Evolutionary conservation across 1,140 invertebrate genomes (phyloP).

Genomic region (Anoplophora glabripennis): DNA sequence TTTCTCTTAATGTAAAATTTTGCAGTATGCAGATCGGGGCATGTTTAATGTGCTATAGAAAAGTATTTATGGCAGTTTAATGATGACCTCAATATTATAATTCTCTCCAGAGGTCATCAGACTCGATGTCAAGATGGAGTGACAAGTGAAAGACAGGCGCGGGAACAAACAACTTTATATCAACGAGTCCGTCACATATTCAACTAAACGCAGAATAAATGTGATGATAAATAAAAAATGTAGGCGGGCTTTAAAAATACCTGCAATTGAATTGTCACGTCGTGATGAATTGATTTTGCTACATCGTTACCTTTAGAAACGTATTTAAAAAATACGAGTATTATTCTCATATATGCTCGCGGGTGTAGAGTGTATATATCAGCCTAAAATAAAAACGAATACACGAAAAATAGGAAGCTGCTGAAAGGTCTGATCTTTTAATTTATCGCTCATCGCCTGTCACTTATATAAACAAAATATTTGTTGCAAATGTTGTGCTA

Average conservation of each 20-base stretch:
- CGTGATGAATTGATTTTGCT: slow-evolving; percentile 8
- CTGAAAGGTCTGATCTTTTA: too few species aligned
- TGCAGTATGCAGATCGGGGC: background rate
- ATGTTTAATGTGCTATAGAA: background rate
- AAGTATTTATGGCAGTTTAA: slow-evolving; percentile 5
- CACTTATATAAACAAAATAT: too few species aligned
- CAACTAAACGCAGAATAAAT: background rate
- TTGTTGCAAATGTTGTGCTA: too few species aligned
- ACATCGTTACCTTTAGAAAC: too few species aligned
- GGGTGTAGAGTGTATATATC: too few species aligned
- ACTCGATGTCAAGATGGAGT: slow-evolving; percentile 31
- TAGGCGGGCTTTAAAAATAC: slow-evolving; percentile 17
- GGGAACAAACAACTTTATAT: slow-evolving; percentile 32
- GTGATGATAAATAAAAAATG: slow-evolving; percentile 20
- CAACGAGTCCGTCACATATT: background rate
- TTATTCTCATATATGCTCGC: too few species aligned
- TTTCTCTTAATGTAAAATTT: too few species aligned
- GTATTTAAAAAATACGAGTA: too few species aligned
- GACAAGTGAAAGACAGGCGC: slow-evolving; percentile 39
- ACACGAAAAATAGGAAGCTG: too few species aligned
- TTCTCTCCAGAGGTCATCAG: slow-evolving; percentile 33
- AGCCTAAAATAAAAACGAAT: too few species aligned
- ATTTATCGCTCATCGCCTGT: too few species aligned
- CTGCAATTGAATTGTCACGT: slow-evolving; percentile 25
- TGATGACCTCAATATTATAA: slow-evolving; percentile 31